These are phyloP conservation scores for Ephialtes manifestator DNA, from an alignment of 2,888 invertebrate genomes.

Conservation along the genomic window DNA sequence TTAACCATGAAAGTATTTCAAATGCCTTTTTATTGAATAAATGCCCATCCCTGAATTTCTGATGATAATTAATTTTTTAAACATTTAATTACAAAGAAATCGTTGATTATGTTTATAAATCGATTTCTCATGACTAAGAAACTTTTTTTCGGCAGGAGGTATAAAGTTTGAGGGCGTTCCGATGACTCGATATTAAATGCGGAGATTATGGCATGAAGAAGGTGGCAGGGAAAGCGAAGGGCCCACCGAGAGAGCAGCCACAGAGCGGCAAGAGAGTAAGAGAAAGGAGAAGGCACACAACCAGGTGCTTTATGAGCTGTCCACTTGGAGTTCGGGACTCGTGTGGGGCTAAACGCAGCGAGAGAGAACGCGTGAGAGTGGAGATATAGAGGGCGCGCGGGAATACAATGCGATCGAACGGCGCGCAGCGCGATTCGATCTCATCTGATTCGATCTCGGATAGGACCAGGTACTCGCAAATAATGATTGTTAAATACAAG, in stretches of 20 bases:
- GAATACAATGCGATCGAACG: constrained; percentile 37
- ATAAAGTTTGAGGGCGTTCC: constrained; percentile 17
- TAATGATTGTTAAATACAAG: constrained; percentile 84
- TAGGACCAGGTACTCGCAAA: constrained; percentile 79
- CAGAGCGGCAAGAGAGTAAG: neutral
- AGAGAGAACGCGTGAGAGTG: constrained; percentile 18
- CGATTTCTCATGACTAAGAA: neutral
- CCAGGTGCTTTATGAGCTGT: constrained; percentile 43
- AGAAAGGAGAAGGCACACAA: constrained; percentile 18
- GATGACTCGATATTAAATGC: constrained; percentile 14
- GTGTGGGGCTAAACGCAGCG: constrained; percentile 13
- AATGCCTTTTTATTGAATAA: too few relatives aligned
- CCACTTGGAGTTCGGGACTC: constrained; percentile 13
- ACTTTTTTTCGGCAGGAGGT: neutral
- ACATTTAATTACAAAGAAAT: neutral
- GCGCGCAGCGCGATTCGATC: constrained; percentile 68
- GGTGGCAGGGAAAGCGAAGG: constrained; percentile 28
- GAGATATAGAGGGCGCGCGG: constrained; percentile 7
- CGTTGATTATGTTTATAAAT: neutral
- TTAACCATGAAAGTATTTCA: too few relatives aligned
- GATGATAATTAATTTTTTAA: neutral
- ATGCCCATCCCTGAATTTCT: too few relatives aligned
- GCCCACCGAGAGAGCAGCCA: constrained; percentile 4
- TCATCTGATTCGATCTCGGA: constrained; percentile 77
- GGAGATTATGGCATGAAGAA: neutral